Conservation (phyloP, 2,888 invertebrate species). For the Apotomis betuletana region DNA sequence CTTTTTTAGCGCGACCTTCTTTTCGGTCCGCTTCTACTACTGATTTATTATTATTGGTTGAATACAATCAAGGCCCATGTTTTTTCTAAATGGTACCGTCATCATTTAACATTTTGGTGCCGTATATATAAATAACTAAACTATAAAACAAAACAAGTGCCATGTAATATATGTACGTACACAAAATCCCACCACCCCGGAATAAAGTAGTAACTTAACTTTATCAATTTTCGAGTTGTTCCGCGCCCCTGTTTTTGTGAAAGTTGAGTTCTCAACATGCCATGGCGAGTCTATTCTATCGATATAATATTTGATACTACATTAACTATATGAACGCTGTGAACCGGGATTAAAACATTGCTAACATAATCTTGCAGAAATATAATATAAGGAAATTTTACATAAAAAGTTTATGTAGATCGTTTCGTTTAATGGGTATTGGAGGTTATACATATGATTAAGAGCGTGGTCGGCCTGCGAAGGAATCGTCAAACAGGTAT, state of each 20-base stretch:
- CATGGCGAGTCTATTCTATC: slow-evolving; percentile 35
- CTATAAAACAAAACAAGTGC: slow-evolving; percentile 6
- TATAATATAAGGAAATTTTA: not conserved
- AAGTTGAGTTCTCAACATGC: slow-evolving; percentile 35
- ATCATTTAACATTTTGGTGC: no score
- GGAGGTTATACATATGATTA: no score
- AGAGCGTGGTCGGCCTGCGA: no score
- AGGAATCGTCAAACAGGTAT: no score
- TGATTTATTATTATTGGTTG: no score
- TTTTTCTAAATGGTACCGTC: no score
- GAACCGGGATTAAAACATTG: not conserved
- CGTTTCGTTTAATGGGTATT: no score
- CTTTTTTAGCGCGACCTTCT: no score
- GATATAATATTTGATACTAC: slow-evolving; percentile 21
- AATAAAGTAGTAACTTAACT: slow-evolving; percentile 42
- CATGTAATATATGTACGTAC: slow-evolving; percentile 6
- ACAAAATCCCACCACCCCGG: slow-evolving; percentile 30
- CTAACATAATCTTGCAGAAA: not conserved
- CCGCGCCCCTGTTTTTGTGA: slow-evolving; percentile 14
- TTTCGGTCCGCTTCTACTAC: no score
- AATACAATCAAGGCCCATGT: no score
- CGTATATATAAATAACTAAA: slow-evolving; percentile 5
- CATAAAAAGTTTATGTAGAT: no score
- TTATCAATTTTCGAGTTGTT: slow-evolving; percentile 16
- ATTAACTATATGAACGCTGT: slow-evolving; percentile 8